These are phyloP conservation scores for Sardinella longiceps DNA, from an alignment of 2,797 vertebrate genomes.

Conservation along the genomic window DNA sequence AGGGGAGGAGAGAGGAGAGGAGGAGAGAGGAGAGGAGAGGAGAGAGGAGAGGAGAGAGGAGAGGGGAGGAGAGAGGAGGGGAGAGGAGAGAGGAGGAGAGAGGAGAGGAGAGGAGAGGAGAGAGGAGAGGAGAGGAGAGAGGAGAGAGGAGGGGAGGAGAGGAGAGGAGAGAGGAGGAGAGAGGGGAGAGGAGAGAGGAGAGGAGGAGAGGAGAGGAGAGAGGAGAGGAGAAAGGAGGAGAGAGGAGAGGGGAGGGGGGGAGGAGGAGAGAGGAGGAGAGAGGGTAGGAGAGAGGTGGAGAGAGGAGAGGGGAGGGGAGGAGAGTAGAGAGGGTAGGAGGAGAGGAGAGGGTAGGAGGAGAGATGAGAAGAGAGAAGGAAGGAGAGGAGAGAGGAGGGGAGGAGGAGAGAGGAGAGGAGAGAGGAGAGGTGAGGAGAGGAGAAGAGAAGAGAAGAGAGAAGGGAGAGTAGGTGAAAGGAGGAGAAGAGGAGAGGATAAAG, in stretches of 20 bases:
- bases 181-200: too few species aligned
- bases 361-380: background rate
- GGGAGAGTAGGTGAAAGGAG: background rate
- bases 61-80: background rate
- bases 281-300: conserved; percentile 41
- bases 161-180: conserved; percentile 35
- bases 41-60: too few species aligned
- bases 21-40: background rate
- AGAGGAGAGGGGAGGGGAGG: background rate
- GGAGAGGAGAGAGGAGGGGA: too few species aligned
- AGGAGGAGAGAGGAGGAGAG: conserved; percentile 43
- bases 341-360: too few species aligned
- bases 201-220: too few species aligned
- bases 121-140: background rate
- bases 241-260: background rate
- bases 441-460: background rate
- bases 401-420: background rate
- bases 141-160: background rate
- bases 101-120: too few species aligned
- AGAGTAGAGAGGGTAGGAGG: background rate
- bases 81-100: background rate
- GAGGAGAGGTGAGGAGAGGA: too few species aligned
- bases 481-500: too few species aligned
- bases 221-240: too few species aligned
- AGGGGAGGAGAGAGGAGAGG: background rate